Evolutionary conservation across 2,888 invertebrate species (phyloP), one percentile per base, ranked within the genome.

Genomic region (Andrena bicolor): DNA sequence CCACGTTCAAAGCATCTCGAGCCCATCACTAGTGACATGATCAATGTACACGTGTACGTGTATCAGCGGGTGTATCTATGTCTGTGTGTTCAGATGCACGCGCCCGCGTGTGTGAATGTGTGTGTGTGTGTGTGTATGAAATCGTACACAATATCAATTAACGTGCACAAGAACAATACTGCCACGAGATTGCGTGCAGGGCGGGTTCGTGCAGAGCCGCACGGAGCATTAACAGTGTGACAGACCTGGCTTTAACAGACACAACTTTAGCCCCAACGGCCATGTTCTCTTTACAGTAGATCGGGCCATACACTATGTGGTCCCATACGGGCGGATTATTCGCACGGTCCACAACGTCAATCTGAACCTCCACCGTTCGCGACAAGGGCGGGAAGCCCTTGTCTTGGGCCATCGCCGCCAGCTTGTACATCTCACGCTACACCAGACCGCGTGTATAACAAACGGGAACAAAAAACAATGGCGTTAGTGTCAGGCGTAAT

Each of bases 221-320:
- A 93, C 92, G 93, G 92, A 92, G 92, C 92, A 90, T 92, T 92
- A 92, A 92, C 91, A 92, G 92, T 92, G 93, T 92, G 94, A 97
- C 98, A 97, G 98, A 98, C 98, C 98, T 98, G 97, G 99, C 99
- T 97, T 98, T 98, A 95, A 98, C 97, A 95, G 98, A 98, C 95
- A 98, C 97, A 96, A 99, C 98, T 97, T 97, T 98, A 96, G 98
- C 98, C 96, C 98, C 99, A 95, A 98, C 98, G 96, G 98, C 97
- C 96, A 98, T 97, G 96, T 98, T 98, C 96, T 99, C 98, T 97
- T 98, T 97, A 95, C 98, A 98, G 97, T 97, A 97, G 96, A 98
- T 98, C 94, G 98, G 98, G 94, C 98, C 98, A 96, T 98, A 99
- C 95, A 98, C 97, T 95, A 96, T 96, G 96, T 98, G 97, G 96